These are phyloP conservation scores for Diabrotica undecimpunctata DNA, from an alignment of 1,140 invertebrate genomes.

Conservation along the genomic window DNA sequence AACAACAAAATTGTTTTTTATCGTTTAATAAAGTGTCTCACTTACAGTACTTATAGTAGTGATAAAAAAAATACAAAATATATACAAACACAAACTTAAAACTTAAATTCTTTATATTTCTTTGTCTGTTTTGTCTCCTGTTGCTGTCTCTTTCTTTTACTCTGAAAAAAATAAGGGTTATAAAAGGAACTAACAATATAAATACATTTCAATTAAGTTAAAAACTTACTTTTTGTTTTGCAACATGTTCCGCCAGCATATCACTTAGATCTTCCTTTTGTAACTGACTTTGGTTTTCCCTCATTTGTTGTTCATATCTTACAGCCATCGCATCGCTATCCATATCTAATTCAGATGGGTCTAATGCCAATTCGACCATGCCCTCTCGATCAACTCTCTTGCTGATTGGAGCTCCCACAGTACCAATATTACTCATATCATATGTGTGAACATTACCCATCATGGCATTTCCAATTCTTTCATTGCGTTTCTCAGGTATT, in stretches of 20 bases:
- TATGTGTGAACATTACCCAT: slow-evolving; percentile 99
- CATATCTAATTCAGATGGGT: slow-evolving; percentile 95
- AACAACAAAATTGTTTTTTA: too few species aligned
- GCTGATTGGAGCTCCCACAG: slow-evolving; percentile 49
- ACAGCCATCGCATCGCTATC: slow-evolving; percentile 95
- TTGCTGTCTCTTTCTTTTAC: slow-evolving; percentile 88
- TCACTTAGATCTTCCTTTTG: slow-evolving; percentile 95
- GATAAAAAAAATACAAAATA: not conserved
- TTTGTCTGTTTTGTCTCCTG: slow-evolving; percentile 86
- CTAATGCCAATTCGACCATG: slow-evolving; percentile 88
- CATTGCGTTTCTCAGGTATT: slow-evolving; percentile 89
- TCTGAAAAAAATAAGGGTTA: slow-evolving; percentile 62
- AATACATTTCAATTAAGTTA: slow-evolving; percentile 12
- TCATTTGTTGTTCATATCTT: slow-evolving; percentile 92
- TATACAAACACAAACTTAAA: slow-evolving; percentile 54
- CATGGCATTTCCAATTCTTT: slow-evolving; percentile 89
- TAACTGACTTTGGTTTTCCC: slow-evolving; percentile 83
- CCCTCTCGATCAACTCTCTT: slow-evolving; percentile 54
- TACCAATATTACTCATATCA: slow-evolving; percentile 70
- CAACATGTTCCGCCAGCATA: slow-evolving; percentile 97
- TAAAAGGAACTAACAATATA: not conserved
- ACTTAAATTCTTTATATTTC: slow-evolving; percentile 98
- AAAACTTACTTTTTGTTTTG: slow-evolving; percentile 76
- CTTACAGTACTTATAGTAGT: too few species aligned
- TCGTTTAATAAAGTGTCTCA: too few species aligned